Evolutionary conservation across 2,113 vertebrate genomes (phyloP).

Genomic region (Cyanocitta stelleri): DNA sequence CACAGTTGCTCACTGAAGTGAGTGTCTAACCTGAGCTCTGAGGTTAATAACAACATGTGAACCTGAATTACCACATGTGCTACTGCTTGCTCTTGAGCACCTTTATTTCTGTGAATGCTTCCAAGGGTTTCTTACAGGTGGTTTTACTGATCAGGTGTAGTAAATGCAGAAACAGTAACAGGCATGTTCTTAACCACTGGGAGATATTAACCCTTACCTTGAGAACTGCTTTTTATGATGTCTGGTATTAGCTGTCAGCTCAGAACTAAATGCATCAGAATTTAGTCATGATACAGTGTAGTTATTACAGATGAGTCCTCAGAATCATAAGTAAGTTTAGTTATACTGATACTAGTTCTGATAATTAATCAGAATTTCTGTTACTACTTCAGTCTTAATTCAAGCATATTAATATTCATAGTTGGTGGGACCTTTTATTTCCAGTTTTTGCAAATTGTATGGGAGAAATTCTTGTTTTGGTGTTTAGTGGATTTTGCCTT

Average conservation of each 20-base stretch:
- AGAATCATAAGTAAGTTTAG: not conserved
- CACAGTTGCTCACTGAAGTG: not conserved
- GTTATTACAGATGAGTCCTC: not conserved
- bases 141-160: not conserved
- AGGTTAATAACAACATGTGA: not conserved
- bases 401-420: not conserved
- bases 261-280: not conserved
- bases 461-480: not conserved
- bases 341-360: not conserved
- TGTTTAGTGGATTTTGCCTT: not conserved
- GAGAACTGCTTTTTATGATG: not conserved
- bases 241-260: not conserved
- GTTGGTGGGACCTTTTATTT: not conserved
- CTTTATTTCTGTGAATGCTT: not conserved
- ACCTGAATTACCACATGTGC: not conserved
- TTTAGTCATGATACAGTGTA: not conserved
- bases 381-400: not conserved
- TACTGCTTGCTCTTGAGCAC: not conserved
- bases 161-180: not conserved
- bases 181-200: not conserved
- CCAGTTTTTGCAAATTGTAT: not conserved
- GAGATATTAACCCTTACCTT: not conserved
- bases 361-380: not conserved
- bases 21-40: not conserved
- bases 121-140: not conserved